Conservation (phyloP, 2,113 vertebrate species). For the Hippocampus barbouri region DNA sequence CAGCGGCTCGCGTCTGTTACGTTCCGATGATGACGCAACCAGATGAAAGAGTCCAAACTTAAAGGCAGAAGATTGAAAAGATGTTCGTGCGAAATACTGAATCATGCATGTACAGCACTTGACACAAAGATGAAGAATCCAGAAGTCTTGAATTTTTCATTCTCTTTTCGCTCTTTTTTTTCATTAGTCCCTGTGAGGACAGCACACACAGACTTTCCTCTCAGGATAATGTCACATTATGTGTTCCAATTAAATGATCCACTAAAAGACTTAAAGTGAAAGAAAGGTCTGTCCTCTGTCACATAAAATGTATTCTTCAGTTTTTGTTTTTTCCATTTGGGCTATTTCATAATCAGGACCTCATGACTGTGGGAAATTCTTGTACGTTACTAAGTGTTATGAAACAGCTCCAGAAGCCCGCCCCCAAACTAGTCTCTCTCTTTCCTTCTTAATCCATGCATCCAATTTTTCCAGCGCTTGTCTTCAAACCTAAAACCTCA, state of each 20-base stretch:
- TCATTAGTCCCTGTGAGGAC: conserved; percentile 24
- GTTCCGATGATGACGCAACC: conserved; percentile 25
- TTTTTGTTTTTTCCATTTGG: neutral
- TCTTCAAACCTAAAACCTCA: neutral
- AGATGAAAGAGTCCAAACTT: conserved; percentile 16
- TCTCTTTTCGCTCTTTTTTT: conserved; percentile 35
- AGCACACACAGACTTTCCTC: conserved; percentile 5
- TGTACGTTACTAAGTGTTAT: neutral
- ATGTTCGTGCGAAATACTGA: conserved; percentile 34
- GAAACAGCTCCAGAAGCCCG: neutral
- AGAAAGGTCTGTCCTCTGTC: neutral
- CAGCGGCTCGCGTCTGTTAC: neutral
- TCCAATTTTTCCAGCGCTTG: neutral
- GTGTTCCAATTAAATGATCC: conserved; percentile 6
- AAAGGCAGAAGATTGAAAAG: conserved; percentile 28
- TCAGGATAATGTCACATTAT: neutral
- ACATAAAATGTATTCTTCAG: neutral
- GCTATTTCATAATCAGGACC: conserved; percentile 20
- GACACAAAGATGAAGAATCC: conserved; percentile 37
- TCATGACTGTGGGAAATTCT: conserved; percentile 8
- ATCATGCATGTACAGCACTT: conserved; percentile 53
- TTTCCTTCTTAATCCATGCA: neutral
- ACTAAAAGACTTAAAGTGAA: neutral
- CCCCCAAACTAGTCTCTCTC: neutral
- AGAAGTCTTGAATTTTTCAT: conserved; percentile 45